phyloP scores from a whole-genome alignment of 2,888 invertebrate genomes.

The Disparrhopalites patrizii region DNA sequence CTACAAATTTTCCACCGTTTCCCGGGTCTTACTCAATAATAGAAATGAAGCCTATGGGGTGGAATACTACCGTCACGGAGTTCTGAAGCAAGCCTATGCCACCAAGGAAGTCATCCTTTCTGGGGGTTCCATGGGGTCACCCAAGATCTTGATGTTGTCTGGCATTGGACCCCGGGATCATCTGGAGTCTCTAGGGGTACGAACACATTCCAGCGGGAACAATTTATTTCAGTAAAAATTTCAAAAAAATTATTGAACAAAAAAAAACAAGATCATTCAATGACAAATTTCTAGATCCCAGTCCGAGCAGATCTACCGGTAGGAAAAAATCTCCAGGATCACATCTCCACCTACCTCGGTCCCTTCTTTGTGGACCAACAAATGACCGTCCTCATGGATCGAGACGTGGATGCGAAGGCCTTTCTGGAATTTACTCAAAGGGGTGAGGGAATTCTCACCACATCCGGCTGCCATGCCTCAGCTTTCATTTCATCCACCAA shows the following conservation, averaged over 20 bases:
- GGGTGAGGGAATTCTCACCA: constrained; percentile 43
- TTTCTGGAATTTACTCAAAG: constrained; percentile 36
- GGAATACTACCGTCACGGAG: constrained; percentile 42
- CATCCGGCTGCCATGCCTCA: constrained; percentile 39
- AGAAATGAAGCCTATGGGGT: constrained; percentile 41
- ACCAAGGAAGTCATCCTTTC: constrained; percentile 39
- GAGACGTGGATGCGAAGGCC: constrained; percentile 39
- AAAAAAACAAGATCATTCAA: neutral
- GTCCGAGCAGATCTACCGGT: constrained; percentile 41
- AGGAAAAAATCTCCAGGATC: constrained; percentile 43
- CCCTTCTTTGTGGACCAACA: constrained; percentile 42
- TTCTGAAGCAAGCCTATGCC: constrained; percentile 35
- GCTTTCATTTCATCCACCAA: constrained; percentile 31
- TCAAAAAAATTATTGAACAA: neutral
- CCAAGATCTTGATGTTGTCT: constrained; percentile 40
- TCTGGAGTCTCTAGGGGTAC: constrained; percentile 31
- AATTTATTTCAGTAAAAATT: neutral
- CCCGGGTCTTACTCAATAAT: constrained; percentile 32
- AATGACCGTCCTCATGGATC: constrained; percentile 41
- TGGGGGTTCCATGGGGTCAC: constrained; percentile 39
- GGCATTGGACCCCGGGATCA: constrained; percentile 43
- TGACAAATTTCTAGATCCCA: constrained; percentile 34
- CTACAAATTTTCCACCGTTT: constrained; percentile 28
- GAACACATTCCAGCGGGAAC: neutral
- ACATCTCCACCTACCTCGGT: constrained; percentile 37